Evolutionary conservation across 2,888 invertebrate genomes (phyloP), one percentile per base, ranked within the genome.

Genomic region (Eristalis arbustorum): DNA sequence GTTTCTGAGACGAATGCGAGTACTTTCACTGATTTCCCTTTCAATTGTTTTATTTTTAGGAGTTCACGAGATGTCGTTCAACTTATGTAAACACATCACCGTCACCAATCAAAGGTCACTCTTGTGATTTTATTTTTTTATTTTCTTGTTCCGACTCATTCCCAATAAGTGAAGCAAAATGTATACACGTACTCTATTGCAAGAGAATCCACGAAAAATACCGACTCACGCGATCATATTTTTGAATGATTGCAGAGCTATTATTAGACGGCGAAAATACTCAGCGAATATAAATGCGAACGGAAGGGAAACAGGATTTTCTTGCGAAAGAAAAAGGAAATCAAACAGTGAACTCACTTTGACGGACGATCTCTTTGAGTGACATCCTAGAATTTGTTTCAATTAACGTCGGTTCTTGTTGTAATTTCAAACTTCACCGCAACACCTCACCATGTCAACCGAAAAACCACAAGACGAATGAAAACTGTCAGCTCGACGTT

Each of bases 331-430:
- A 22, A 25, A 25, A 25, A 25, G 25, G 25, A 25, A 25, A n/a
- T n/a, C 25, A 25, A 25, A 64, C 31, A 31, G 10, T 31, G 6
- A 31, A 96, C 97, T 97, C 94, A 97, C 97, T 97, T 94, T 96
- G 96, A 89, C 97, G 97, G 91, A 97, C 97, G 93, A 96, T 95
- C 92, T 95, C 95, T 94, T 97, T 97, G 91, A 97, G 94, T 94
- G 97, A 97, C 97, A 97, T 97, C 94, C 91, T 91, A 6, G 25
- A 64, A 37, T 6, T n/a, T 22, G 22, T 25, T 23, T 68, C n/a
- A 59, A 25, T 59, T 59, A 59, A 59, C 59, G 59, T 25, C 59
- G 13, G 59, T 1, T 63, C 62, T 23, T 22, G 22, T 25, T 59
- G 25, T 25, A 59, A 25, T 49, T 18, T 49, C 56, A 40, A 61